These are phyloP conservation scores for Rhagonycha fulva DNA, from an alignment of 2,888 invertebrate species.

Conservation along the genomic window DNA sequence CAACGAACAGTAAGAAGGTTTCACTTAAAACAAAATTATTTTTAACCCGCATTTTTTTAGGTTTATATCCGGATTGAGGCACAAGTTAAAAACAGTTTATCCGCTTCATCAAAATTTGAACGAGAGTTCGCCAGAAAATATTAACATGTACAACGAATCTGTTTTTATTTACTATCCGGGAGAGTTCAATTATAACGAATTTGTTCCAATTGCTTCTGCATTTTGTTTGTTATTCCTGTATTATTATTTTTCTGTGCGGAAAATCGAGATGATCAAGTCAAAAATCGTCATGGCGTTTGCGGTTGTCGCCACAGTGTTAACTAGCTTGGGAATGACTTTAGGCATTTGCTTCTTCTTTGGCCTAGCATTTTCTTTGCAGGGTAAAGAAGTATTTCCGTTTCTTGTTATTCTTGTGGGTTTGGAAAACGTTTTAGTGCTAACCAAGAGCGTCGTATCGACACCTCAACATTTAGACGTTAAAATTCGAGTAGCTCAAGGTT, in stretches of 20 bases:
- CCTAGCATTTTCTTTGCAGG: slow-evolving; percentile 77
- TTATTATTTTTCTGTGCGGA: slow-evolving; percentile 93
- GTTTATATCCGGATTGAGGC: slow-evolving; percentile 73
- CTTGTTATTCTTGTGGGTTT: slow-evolving; percentile 92
- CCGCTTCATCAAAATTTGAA: slow-evolving; percentile 66
- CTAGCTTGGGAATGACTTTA: slow-evolving; percentile 91
- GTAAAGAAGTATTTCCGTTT: slow-evolving; percentile 93
- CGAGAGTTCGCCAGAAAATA: slow-evolving; percentile 27
- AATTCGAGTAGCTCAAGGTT: slow-evolving; percentile 91
- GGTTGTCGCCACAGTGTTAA: slow-evolving; percentile 83
- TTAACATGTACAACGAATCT: slow-evolving; percentile 52
- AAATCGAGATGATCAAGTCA: slow-evolving; percentile 91
- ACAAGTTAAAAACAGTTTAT: slow-evolving; percentile 71
- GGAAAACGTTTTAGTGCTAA: slow-evolving; percentile 88
- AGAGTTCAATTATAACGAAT: slow-evolving; percentile 82
- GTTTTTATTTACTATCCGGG: slow-evolving; percentile 88
- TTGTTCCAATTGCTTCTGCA: slow-evolving; percentile 82
- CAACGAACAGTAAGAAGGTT: slow-evolving; percentile 69
- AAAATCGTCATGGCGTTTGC: slow-evolving; percentile 86
- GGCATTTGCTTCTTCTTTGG: slow-evolving; percentile 88
- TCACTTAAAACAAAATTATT: background rate
- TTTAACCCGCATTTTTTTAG: slow-evolving; percentile 52
- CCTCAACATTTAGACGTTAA: slow-evolving; percentile 94
- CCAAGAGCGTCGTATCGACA: slow-evolving; percentile 91
- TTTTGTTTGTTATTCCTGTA: slow-evolving; percentile 88